Conservation (phyloP, 2,888 invertebrate species). For the Chymomyza caudatula region DNA sequence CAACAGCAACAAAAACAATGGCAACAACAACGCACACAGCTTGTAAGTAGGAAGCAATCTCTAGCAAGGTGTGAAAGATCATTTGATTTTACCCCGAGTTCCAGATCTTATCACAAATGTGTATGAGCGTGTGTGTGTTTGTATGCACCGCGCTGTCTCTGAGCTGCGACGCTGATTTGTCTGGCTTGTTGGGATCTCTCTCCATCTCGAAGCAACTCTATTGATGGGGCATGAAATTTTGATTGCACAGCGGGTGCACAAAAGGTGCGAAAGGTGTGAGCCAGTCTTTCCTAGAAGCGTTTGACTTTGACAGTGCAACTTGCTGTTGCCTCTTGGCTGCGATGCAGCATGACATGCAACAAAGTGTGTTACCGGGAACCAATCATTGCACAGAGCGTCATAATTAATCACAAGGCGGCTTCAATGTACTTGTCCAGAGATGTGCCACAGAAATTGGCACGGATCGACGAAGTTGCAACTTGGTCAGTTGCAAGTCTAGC, state of each 20-base stretch:
- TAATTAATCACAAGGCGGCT: conserved; percentile 63
- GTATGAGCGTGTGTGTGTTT: neutral
- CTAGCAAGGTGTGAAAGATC: conserved; percentile 53
- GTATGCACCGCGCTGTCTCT: conserved; percentile 1
- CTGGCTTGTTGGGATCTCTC: conserved; percentile 23
- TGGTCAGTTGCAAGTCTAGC: neutral
- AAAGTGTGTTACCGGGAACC: conserved; percentile 57
- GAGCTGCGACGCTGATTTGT: conserved; percentile 57
- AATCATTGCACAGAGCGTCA: conserved; percentile 57
- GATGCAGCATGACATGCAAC: conserved; percentile 29
- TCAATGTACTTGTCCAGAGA: conserved; percentile 6
- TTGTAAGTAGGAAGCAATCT: conserved; percentile 13
- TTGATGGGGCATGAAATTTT: neutral
- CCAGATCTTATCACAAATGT: neutral
- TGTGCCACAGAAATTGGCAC: conserved; percentile 35
- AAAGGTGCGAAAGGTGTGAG: neutral
- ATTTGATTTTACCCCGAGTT: conserved; percentile 9
- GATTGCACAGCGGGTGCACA: neutral
- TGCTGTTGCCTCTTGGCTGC: neutral
- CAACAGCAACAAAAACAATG: conserved; percentile 2
- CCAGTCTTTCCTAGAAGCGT: conserved; percentile 38
- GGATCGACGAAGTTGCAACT: conserved; percentile 42
- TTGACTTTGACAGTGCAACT: neutral
- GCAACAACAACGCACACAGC: conserved; percentile 11
- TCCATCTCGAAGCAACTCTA: neutral